A percentile compares a stretch with the other conserved stretches of the same genome.
These are phyloP conservation scores for Trematomus loennbergii DNA, from an alignment of 2,113 vertebrate species.

Conservation along the genomic window DNA sequence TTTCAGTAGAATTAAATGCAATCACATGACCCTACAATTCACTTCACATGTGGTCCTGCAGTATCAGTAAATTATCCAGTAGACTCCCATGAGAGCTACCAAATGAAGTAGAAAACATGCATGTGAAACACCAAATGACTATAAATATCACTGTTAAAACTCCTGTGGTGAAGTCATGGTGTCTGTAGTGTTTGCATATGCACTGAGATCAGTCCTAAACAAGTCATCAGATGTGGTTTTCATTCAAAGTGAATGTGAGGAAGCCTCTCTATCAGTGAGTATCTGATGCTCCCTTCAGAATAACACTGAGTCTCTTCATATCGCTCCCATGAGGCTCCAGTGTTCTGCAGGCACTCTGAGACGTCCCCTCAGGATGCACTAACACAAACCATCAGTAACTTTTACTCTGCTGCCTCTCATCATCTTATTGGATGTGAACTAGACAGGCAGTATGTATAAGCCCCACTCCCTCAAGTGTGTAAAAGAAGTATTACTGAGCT, in stretches of 20 bases:
- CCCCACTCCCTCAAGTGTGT: not conserved
- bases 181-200: not conserved
- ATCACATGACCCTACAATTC: not conserved
- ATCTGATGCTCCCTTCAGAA: not conserved
- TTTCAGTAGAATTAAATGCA: not conserved
- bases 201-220: not conserved
- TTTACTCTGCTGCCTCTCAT: not conserved
- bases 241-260: not conserved
- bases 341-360: not conserved
- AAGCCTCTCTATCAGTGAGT: not conserved
- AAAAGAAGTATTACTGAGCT: conserved; percentile 6
- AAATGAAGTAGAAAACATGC: not conserved
- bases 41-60: not conserved
- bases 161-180: not conserved
- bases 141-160: not conserved
- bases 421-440: conserved; percentile 2
- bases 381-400: not conserved
- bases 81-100: not conserved
- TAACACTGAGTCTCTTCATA: not conserved
- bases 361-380: not conserved
- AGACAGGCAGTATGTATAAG: not conserved
- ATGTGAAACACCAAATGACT: not conserved
- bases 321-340: not conserved
- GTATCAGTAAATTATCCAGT: not conserved
- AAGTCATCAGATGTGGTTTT: not conserved